Conservation (phyloP, 2,797 vertebrate genomes). For the Mionectes olivaceus region DNA sequence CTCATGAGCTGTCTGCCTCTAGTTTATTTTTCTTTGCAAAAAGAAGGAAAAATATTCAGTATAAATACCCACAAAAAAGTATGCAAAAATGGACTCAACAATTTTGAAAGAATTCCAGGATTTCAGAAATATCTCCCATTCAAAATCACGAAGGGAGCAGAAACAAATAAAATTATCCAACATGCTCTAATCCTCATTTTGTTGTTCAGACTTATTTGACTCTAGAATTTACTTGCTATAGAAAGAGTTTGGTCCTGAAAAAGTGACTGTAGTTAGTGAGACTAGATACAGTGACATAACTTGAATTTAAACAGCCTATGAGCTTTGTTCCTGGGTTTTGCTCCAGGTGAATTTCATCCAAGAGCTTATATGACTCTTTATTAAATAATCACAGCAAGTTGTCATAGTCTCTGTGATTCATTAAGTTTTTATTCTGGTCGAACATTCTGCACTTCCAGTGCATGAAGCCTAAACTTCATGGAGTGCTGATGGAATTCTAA, state of each 20-base stretch:
- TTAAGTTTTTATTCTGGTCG: neutral
- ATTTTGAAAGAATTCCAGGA: neutral
- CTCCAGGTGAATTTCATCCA: neutral
- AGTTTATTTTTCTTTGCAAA: neutral
- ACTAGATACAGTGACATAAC: neutral
- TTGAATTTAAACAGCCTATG: neutral
- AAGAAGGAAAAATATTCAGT: neutral
- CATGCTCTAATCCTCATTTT: neutral
- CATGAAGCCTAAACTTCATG: neutral
- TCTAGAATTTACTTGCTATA: neutral
- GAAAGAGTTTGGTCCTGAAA: neutral
- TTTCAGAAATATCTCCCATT: neutral
- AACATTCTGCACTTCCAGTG: neutral
- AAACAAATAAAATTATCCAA: neutral
- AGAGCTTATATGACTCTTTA: neutral
- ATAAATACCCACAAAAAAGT: neutral
- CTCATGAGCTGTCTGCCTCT: fast-evolving
- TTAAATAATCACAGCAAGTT: neutral
- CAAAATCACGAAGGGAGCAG: neutral
- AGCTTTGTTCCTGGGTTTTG: neutral
- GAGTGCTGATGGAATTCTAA: neutral
- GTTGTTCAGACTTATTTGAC: neutral
- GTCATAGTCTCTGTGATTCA: neutral
- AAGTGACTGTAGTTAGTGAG: neutral
- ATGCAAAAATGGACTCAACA: neutral